A percentile compares a stretch with the other conserved stretches of the same genome.
These are phyloP conservation scores for Nyctalus aviator DNA, from an alignment of 2,797 vertebrate genomes.

Conservation along the genomic window DNA sequence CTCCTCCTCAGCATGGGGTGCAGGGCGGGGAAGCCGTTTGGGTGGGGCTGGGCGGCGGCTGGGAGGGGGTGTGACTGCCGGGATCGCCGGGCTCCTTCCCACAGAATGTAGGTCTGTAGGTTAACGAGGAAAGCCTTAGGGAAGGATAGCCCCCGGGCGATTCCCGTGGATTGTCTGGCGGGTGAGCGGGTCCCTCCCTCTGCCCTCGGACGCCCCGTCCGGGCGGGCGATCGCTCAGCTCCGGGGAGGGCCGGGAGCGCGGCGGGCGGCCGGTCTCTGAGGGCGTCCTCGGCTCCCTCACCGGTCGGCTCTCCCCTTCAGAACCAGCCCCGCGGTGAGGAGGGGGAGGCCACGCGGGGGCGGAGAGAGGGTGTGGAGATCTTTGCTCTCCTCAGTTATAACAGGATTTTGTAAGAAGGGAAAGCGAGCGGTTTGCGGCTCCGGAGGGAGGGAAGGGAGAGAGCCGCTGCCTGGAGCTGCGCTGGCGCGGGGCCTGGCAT, in stretches of 20 bases:
- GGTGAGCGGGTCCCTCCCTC: neutral
- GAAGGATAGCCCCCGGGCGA: neutral
- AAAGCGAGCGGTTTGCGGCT: no score
- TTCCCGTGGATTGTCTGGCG: neutral
- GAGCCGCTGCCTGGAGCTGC: no score
- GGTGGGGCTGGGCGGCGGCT: neutral
- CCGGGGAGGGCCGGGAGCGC: neutral
- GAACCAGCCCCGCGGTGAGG: no score
- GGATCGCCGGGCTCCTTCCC: neutral
- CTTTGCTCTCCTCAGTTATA: no score
- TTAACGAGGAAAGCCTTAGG: neutral
- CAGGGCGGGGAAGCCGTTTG: neutral
- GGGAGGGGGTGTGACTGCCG: neutral
- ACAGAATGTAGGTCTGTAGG: slow-evolving; percentile 52
- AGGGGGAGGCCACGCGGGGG: no score
- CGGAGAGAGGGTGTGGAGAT: no score
- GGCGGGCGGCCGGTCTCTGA: no score
- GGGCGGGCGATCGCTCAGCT: accelerated
- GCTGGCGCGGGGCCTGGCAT: no score
- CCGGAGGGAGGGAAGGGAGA: no score
- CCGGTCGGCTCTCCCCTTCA: no score
- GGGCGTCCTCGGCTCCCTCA: no score
- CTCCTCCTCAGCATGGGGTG: neutral
- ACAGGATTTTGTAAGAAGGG: no score
- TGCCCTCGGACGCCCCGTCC: neutral